Base-by-base conservation (phyloP, 2,888 invertebrate species). In the Spilarctia lutea region DNA sequence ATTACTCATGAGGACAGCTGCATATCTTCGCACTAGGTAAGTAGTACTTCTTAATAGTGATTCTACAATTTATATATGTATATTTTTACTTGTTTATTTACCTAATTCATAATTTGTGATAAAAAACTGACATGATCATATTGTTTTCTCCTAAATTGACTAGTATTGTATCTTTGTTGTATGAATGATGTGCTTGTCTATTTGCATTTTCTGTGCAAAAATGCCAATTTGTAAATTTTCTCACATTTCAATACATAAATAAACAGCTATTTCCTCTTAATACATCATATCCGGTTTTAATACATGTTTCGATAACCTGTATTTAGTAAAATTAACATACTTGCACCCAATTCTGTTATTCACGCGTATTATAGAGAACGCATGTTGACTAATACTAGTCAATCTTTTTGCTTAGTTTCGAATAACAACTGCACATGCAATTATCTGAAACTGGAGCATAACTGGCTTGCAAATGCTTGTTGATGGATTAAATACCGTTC, bases 381-480 rank as follows among this genome's bases (percentile, higher is more conserved):
- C 39, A 18, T 81, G 85, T 93, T 91, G 87, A 88, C 85, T 84
- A 92, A 92, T 86, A 74, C 76, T 76, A 81, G 87, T 87, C 83
- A 88, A 88, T 84, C 86, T 89, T 88, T 86, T 90, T 89, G 88
- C 87, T 87, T 85, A 82, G 86, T 86, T 89, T 89, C 87, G 87
- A 90, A 87, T 92, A 92, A 92, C 90, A 91, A 92, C 91, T 92
- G 90, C 89, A 90, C 90, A 91, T 89, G 89, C 90, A 90, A 92
- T 93, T 93, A 93, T 81, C 79, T 83, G 87, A 92, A 93, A 92
- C 88, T 93, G 85, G 94, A 91, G 91, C 92, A 90, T 90, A 90
- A 91, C 91, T 88, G 86, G 86, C 85, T 85, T 86, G 86, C 88
- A 89, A 91, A 89, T 89, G 87, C 84, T 85, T 79, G 83, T 79